Evolutionary conservation across 1,140 invertebrate species (phyloP).

Genomic region (Drosophila sulfurigaster): DNA sequence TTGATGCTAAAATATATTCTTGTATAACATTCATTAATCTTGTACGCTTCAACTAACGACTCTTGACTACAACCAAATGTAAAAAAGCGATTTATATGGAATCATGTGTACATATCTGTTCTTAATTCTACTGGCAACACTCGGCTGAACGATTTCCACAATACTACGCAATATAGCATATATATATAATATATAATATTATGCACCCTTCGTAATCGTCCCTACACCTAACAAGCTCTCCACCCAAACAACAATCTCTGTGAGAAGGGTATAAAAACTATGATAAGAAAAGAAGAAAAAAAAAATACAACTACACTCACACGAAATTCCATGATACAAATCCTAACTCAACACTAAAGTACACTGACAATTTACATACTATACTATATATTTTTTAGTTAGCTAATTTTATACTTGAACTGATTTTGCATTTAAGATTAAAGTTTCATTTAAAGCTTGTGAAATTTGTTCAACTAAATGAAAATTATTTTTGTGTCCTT

Average conservation of each 20-base stretch:
- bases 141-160: neutral
- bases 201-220: neutral
- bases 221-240: neutral
- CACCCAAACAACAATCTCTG: slow-evolving; percentile 20
- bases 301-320: too few species aligned
- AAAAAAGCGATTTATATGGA: too few species aligned
- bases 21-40: neutral
- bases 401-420: neutral
- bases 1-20: slow-evolving; percentile 41
- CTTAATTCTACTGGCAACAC: slow-evolving; percentile 24
- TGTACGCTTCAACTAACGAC: slow-evolving; percentile 35
- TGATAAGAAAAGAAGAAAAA: slow-evolving; percentile 35
- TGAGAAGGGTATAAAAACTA: slow-evolving; percentile 81
- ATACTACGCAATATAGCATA: neutral
- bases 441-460: slow-evolving; percentile 6
- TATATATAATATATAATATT: slow-evolving; percentile 4
- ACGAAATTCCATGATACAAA: slow-evolving; percentile 19
- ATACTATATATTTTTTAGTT: slow-evolving; percentile 1
- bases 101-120: slow-evolving; percentile 11
- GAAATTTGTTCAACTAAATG: neutral
- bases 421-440: neutral
- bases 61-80: neutral
- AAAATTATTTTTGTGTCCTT: slow-evolving; percentile 19
- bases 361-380: neutral
- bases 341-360: neutral